Percentiles rank a stretch among this genome's conserved stretches.
These are phyloP conservation scores for Plagodis dolabraria DNA, from an alignment of 2,888 invertebrate genomes.

Conservation along the genomic window DNA sequence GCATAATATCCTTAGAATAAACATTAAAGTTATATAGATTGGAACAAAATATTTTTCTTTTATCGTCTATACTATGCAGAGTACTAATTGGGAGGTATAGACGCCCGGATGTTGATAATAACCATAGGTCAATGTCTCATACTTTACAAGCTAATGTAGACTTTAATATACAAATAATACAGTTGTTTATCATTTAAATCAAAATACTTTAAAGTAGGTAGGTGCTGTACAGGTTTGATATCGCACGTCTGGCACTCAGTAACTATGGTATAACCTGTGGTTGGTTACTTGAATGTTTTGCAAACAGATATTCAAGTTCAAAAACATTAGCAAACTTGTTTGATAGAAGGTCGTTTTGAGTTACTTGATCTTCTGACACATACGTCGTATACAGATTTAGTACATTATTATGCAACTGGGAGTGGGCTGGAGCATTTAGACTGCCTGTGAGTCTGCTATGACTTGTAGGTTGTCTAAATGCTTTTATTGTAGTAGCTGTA, in stretches of 20 bases:
- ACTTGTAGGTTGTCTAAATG: too few species aligned
- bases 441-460: too few species aligned
- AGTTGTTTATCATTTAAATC: slow-evolving; percentile 1
- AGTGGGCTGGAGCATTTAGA: too few species aligned
- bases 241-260: slow-evolving; percentile 2
- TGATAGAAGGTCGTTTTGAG: too few species aligned
- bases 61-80: slow-evolving; percentile 3
- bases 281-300: too few species aligned
- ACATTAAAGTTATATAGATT: not conserved
- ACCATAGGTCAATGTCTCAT: not conserved
- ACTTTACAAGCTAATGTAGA: slow-evolving; percentile 1
- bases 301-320: slow-evolving; percentile 14
- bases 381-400: too few species aligned
- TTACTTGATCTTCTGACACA: too few species aligned
- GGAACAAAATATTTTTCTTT: slow-evolving; percentile 3
- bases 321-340: slow-evolving; percentile 5
- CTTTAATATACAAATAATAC: slow-evolving; percentile 1
- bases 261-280: too few species aligned
- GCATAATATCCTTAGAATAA: not conserved
- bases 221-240: slow-evolving; percentile 11
- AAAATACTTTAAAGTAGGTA: not conserved
- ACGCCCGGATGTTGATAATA: slow-evolving; percentile 14
- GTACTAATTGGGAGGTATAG: slow-evolving; percentile 11
- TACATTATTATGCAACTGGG: too few species aligned
- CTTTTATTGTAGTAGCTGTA: too few species aligned